Conservation (phyloP, 2,113 vertebrate species). For the Clarias gariepinus region DNA sequence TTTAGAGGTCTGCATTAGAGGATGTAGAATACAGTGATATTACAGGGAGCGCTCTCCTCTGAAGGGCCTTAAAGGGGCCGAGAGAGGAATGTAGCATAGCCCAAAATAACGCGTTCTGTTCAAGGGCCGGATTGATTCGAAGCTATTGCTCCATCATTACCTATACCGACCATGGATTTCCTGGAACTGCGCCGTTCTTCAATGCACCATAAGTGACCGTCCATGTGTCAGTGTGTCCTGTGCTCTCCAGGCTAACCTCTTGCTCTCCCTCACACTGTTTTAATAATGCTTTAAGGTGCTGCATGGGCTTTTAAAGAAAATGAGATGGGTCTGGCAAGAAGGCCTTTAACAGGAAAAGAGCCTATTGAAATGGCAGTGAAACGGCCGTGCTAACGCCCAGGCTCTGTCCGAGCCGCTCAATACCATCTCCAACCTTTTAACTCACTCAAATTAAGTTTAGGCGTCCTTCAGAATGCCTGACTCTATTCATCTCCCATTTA, state of each 20-base stretch:
- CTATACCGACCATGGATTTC: constrained; percentile 62
- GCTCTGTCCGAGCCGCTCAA: constrained; percentile 55
- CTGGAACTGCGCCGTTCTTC: constrained; percentile 55
- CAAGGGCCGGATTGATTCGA: constrained; percentile 68
- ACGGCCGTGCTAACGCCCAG: constrained; percentile 50
- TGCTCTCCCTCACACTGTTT: constrained; percentile 52
- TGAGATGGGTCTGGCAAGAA: constrained; percentile 55
- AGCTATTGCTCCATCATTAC: constrained; percentile 65
- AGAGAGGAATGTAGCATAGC: constrained; percentile 68
- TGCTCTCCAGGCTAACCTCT: constrained; percentile 31
- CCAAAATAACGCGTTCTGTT: constrained; percentile 71
- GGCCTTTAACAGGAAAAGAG: constrained; percentile 55
- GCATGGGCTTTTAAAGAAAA: constrained; percentile 60
- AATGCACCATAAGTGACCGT: constrained; percentile 25
- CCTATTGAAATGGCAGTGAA: constrained; percentile 55
- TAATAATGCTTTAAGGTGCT: constrained; percentile 60
- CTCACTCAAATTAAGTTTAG: constrained; percentile 68
- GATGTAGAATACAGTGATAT: constrained; percentile 26
- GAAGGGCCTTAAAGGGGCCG: constrained; percentile 58
- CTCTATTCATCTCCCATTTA: constrained; percentile 65
- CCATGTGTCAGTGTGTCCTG: background rate
- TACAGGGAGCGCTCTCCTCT: constrained; percentile 6
- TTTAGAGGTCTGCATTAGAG: constrained; percentile 35
- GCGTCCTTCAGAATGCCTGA: constrained; percentile 64
- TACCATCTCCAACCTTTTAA: constrained; percentile 67